Conservation (phyloP, 2,113 vertebrate genomes). For the Sceloporus undulatus region DNA sequence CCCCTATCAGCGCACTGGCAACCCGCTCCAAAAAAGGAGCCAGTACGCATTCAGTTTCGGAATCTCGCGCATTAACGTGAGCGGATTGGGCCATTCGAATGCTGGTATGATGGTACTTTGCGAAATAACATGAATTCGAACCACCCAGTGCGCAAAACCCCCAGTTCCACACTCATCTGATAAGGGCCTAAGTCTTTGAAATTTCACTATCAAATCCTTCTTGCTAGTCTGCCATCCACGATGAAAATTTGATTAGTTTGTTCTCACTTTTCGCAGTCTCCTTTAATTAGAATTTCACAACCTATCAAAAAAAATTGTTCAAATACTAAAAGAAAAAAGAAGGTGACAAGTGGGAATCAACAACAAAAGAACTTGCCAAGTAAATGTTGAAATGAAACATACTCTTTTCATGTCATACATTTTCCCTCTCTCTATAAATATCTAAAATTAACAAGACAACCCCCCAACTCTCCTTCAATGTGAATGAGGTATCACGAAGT, state of each 20-base stretch:
- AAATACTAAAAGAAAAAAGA: fast-evolving
- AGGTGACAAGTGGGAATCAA: background rate
- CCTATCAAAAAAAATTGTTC: background rate
- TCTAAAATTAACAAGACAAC: background rate
- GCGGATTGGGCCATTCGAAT: too few relatives aligned
- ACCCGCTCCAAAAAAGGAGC: too few relatives aligned
- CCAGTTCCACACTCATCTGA: too few relatives aligned
- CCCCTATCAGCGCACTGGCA: too few relatives aligned
- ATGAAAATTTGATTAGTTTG: slow-evolving; percentile 8
- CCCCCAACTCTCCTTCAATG: background rate
- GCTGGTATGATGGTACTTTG: too few relatives aligned
- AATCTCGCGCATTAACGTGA: too few relatives aligned
- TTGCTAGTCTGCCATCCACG: background rate
- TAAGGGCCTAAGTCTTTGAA: background rate
- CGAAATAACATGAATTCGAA: too few relatives aligned
- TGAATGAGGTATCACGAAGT: background rate
- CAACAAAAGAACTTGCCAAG: background rate
- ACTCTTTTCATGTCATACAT: background rate
- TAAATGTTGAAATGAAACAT: background rate
- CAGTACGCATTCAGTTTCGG: too few relatives aligned
- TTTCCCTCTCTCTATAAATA: slow-evolving; percentile 6
- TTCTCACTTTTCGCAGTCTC: background rate
- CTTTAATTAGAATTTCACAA: background rate
- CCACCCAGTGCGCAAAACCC: too few relatives aligned
- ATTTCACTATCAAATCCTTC: background rate